Conservation (phyloP, 1,140 invertebrate genomes). For the Leptonema lineaticorne region DNA sequence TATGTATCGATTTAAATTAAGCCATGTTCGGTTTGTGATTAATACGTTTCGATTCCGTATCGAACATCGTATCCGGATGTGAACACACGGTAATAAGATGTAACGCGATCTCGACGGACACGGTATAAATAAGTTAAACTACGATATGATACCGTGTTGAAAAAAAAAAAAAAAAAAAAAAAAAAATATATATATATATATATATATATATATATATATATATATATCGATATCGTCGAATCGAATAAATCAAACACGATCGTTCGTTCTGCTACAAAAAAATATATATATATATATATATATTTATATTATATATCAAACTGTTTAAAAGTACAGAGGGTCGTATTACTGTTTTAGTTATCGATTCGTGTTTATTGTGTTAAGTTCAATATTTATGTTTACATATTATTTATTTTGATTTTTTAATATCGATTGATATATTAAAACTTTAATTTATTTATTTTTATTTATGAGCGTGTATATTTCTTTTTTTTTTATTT, state of each 20-base stretch:
- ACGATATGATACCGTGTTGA: slow-evolving; percentile 1
- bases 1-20: slow-evolving; percentile 16
- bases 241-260: slow-evolving; percentile 22
- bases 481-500: no score
- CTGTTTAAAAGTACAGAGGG: no score
- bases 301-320: no score
- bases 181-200: neutral
- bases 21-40: slow-evolving; percentile 8
- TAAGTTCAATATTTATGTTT: no score
- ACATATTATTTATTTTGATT: no score
- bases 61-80: slow-evolving; percentile 13
- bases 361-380: no score
- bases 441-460: no score
- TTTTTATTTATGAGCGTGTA: no score
- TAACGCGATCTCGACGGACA: slow-evolving; percentile 7
- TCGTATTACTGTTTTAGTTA: no score
- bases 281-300: no score
- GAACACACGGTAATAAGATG: slow-evolving; percentile 24
- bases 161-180: neutral
- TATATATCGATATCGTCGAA: neutral
- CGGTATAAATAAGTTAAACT: slow-evolving; percentile 20
- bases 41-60: slow-evolving; percentile 11
- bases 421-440: no score
- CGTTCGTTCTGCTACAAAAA: no score
- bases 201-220: neutral